Evolutionary conservation across 2,113 vertebrate species (phyloP).

Genomic region (Hypocryptadius cinnamomeus): DNA sequence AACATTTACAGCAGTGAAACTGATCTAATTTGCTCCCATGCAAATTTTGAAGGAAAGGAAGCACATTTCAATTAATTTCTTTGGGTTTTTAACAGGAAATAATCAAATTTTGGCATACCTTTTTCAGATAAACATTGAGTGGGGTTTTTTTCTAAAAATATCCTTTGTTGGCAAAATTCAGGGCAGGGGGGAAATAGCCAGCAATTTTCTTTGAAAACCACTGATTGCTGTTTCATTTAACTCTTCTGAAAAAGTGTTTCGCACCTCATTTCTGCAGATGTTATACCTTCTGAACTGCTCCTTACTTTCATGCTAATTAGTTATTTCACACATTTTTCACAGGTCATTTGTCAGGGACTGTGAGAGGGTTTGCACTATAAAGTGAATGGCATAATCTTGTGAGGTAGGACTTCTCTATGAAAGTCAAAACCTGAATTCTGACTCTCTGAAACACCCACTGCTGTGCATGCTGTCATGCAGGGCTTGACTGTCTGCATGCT

Average conservation of each 20-base stretch:
- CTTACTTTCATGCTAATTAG: background rate
- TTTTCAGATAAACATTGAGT: background rate
- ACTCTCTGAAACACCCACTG: background rate
- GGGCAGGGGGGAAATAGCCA: background rate
- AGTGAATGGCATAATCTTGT: background rate
- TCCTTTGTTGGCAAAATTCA: background rate
- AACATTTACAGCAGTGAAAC: background rate
- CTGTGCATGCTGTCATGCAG: background rate
- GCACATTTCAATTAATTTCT: background rate
- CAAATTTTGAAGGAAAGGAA: background rate
- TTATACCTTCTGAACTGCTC: background rate
- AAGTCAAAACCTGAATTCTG: background rate
- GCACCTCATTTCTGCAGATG: background rate
- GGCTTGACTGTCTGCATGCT: background rate
- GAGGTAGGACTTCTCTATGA: background rate
- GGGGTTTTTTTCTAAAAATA: background rate
- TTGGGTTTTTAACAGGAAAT: background rate
- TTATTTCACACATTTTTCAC: background rate
- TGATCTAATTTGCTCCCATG: background rate
- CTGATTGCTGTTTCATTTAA: background rate
- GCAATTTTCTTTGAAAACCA: background rate
- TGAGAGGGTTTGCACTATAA: background rate
- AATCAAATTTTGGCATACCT: background rate
- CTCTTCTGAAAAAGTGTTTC: background rate
- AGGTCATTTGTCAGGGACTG: background rate